phyloP scores from a whole-genome alignment of 1,140 invertebrate genomes.

The Macrosteles quadrilineatus region DNA sequence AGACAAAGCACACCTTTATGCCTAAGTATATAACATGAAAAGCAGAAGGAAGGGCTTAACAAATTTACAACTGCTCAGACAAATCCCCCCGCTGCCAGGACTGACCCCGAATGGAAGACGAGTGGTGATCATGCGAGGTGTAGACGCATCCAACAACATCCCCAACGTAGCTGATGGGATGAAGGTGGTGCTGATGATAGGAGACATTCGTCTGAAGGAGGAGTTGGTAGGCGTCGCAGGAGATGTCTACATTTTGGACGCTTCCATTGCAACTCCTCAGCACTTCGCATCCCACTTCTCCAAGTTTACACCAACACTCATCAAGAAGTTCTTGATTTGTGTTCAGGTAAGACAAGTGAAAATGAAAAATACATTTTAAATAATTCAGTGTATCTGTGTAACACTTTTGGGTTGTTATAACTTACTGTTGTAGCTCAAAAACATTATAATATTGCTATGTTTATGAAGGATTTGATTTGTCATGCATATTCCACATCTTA shows the following conservation, averaged over 20 bases:
- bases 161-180: conserved; percentile 66
- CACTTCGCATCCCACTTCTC: conserved; percentile 74
- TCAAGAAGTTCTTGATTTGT: conserved; percentile 81
- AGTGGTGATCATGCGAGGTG: conserved; percentile 69
- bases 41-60: too few relatives aligned
- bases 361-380: too few relatives aligned
- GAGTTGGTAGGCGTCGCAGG: conserved; percentile 76
- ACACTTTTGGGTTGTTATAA: too few relatives aligned
- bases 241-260: conserved; percentile 78
- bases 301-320: conserved; percentile 70
- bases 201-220: conserved; percentile 73
- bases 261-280: conserved; percentile 67
- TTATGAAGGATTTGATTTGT: too few relatives aligned
- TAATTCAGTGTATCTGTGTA: too few relatives aligned
- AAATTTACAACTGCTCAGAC: too few relatives aligned
- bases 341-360: conserved; percentile 61
- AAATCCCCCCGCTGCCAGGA: conserved; percentile 74
- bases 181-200: conserved; percentile 79
- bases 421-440: too few relatives aligned
- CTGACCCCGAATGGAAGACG: conserved; percentile 74
- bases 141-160: conserved; percentile 56
- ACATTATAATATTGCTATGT: too few relatives aligned
- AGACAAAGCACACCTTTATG: too few relatives aligned
- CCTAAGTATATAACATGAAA: too few relatives aligned
- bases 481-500: too few relatives aligned